Evolutionary conservation across 2,113 vertebrate genomes (phyloP).

Genomic region (Nanorana parkeri): DNA sequence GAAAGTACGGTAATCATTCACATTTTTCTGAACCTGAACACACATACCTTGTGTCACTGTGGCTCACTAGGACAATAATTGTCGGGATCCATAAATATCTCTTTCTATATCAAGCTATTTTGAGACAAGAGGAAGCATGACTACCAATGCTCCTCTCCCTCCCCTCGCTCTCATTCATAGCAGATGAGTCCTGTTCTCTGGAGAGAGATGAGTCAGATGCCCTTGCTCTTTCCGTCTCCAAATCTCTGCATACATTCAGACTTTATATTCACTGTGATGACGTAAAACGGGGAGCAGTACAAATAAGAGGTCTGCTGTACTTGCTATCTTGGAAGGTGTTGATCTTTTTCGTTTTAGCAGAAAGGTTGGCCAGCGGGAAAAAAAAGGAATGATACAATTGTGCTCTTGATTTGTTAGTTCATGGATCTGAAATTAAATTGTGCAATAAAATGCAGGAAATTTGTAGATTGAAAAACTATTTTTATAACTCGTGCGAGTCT

Average conservation of each 20-base stretch:
- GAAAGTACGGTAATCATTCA: too few relatives aligned
- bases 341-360: conserved; percentile 40
- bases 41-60: conserved; percentile 18
- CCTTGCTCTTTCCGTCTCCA: conserved; percentile 53
- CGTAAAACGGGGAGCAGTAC: conserved; percentile 36
- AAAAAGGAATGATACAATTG: conserved; percentile 2
- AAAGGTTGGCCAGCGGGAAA: conserved; percentile 19
- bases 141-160: conserved; percentile 25
- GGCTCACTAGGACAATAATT: conserved; percentile 33
- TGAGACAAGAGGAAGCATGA: conserved; percentile 45
- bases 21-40: neutral
- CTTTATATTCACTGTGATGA: conserved; percentile 44
- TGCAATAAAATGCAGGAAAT: neutral
- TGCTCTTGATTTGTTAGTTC: neutral
- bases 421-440: neutral
- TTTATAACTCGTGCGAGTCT: too few relatives aligned
- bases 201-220: conserved; percentile 50
- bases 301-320: conserved; percentile 22
- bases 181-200: conserved; percentile 43
- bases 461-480: too few relatives aligned
- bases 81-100: conserved; percentile 48
- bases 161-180: conserved; percentile 46
- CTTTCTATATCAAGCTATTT: conserved; percentile 44
- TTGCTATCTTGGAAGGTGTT: conserved; percentile 32
- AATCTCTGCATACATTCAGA: conserved; percentile 53